A percentile compares a stretch with the other conserved stretches of the same genome.
phyloP scores from a whole-genome alignment of 2,113 vertebrate species.

The Hassar affinis region DNA sequence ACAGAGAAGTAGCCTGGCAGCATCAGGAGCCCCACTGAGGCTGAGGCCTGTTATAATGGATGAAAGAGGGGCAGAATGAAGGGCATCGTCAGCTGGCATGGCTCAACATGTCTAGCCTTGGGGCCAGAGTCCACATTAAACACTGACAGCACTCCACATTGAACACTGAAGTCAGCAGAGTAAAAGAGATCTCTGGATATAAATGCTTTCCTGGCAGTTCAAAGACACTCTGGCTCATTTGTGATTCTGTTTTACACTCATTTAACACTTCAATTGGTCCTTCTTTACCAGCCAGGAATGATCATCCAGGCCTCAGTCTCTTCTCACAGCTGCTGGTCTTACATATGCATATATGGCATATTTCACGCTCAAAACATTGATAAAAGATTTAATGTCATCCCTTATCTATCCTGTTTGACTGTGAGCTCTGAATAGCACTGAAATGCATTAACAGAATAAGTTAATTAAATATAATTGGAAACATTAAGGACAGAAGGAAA shows the following conservation, averaged over 20 bases:
- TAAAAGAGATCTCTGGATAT: slow-evolving; percentile 21
- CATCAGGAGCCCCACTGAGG: slow-evolving; percentile 42
- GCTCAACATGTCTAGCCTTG: slow-evolving; percentile 15
- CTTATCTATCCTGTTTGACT: background rate
- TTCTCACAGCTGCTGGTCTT: slow-evolving; percentile 48
- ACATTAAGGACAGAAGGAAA: background rate
- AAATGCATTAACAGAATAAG: background rate
- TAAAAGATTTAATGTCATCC: background rate
- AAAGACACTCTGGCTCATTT: slow-evolving; percentile 35
- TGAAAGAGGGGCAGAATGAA: slow-evolving; percentile 17
- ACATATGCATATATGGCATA: slow-evolving; percentile 15
- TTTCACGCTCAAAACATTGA: background rate
- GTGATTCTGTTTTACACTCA: slow-evolving; percentile 71
- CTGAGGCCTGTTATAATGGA: slow-evolving; percentile 38
- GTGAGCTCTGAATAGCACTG: background rate
- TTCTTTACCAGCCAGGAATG: slow-evolving; percentile 12
- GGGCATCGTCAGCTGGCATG: slow-evolving; percentile 19
- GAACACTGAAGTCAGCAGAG: background rate
- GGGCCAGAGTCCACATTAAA: slow-evolving; percentile 16
- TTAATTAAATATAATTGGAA: slow-evolving; percentile 3
- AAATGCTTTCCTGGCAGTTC: slow-evolving; percentile 16
- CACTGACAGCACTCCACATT: background rate
- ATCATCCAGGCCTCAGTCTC: slow-evolving; percentile 24
- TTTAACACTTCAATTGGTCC: slow-evolving; percentile 65
- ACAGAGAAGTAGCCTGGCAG: slow-evolving; percentile 57